Evolutionary conservation across 2,113 vertebrate species (phyloP).

Genomic region (Callopanchax toddi): DNA sequence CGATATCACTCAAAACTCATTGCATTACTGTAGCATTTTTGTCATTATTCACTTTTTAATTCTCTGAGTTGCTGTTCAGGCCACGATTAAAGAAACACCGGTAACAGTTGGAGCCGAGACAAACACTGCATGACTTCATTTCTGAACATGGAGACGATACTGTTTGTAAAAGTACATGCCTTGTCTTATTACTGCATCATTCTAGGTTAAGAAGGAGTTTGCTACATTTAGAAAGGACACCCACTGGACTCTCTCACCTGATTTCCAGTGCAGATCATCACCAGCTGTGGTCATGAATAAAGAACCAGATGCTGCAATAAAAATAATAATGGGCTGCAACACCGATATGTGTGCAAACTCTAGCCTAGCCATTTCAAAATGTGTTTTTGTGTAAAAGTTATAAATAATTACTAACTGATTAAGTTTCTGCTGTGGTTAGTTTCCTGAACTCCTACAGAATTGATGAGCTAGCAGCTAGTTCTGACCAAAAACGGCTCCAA

Average conservation of each 20-base stretch:
- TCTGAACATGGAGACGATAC: background rate
- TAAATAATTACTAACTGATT: no score
- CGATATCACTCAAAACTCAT: conserved; percentile 27
- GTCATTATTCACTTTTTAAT: conserved; percentile 51
- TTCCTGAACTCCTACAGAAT: no score
- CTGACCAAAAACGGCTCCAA: no score
- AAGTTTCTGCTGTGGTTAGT: no score
- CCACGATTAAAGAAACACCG: conserved; percentile 36
- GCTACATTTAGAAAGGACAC: no score
- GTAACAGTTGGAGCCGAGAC: conserved; percentile 9
- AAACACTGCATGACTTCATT: conserved; percentile 12
- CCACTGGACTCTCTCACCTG: conserved; percentile 5
- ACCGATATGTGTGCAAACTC: no score
- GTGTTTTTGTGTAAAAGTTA: no score
- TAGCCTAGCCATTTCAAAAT: no score
- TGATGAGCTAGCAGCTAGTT: no score
- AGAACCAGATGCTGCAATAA: no score
- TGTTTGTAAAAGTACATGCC: background rate
- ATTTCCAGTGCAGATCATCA: conserved; percentile 4
- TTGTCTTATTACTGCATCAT: background rate
- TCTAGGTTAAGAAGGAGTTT: background rate
- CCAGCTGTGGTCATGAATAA: background rate
- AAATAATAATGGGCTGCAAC: no score
- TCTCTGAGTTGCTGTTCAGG: conserved; percentile 42
- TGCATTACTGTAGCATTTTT: conserved; percentile 23